A percentile compares a stretch with the other conserved stretches of the same genome.
These are phyloP conservation scores for Pardalotus punctatus DNA, from an alignment of 2,113 vertebrate species.

Conservation along the genomic window DNA sequence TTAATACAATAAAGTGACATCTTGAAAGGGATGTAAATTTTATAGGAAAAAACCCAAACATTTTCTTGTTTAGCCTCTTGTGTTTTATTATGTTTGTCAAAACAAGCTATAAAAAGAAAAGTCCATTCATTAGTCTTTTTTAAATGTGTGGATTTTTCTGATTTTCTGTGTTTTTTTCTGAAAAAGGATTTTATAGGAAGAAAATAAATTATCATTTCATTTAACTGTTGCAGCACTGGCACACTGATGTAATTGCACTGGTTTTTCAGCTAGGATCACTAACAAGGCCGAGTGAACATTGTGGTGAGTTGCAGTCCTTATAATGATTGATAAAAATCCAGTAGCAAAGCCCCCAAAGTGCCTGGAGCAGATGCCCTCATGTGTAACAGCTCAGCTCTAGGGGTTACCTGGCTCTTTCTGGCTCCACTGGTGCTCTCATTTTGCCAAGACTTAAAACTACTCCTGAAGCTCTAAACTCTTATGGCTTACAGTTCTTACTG, in stretches of 20 bases:
- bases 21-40: background rate
- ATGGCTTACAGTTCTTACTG: background rate
- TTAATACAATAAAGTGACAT: background rate
- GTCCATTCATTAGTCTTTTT: rapidly evolving
- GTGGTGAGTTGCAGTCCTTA: background rate
- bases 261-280: background rate
- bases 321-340: background rate
- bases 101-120: background rate
- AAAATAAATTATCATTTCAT: background rate
- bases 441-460: background rate
- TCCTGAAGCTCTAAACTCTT: background rate
- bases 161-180: background rate
- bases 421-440: background rate
- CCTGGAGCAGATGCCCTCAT: background rate
- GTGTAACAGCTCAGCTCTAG: background rate
- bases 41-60: background rate
- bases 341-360: background rate
- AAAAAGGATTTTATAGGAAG: background rate
- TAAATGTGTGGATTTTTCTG: background rate
- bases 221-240: background rate
- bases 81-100: background rate
- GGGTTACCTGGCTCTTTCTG: background rate
- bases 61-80: background rate
- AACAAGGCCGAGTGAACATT: background rate
- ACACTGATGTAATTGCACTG: rapidly evolving